Evolutionary conservation across 2,888 invertebrate species (phyloP), one percentile per base, ranked within the genome.

Genomic region (Palloptera scutellata): DNA sequence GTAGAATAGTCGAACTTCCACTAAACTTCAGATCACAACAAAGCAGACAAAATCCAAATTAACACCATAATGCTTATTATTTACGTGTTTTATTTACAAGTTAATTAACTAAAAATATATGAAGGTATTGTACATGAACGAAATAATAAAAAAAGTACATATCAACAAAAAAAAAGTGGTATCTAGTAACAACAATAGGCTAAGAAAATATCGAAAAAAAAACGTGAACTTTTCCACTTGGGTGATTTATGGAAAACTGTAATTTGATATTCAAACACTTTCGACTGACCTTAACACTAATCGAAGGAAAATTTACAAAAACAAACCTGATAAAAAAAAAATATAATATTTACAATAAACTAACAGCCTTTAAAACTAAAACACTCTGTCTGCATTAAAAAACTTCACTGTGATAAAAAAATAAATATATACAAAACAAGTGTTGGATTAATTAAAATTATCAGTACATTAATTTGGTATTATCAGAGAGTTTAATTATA

Each of bases 271-370:
- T 55, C 45, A 66, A 57, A 45, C 20, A 42, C 53, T 30, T 30
- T 30, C 30, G 48, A 57, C 15, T 69, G 66, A 69, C 71, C 71
- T 71, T 71, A 64, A 55, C 69, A 68, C 61, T 48, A 64, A 60
- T 66, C 67, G 66, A 68, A 68, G 68, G 68, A 65, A 68, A 64
- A 59, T 60, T 64, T 41, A 59, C n/a, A 58, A 58, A 53, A 58
- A 59, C 45, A 62, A 19, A 43, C 12, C 43, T 40, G 48, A 19
- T 48, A 30, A 41, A 45, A 53, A 9, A 54, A 17, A 19, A 17
- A 12, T 12, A 55, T 6, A 42, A 54, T 19, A 15, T 12, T 12
- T 10, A 42, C 11, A 12, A 20, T 15, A 17, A 60, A 59, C 58
- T 20, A 30, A 30, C 30, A 30, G 6, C 30, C 30, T 30, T 30